Conservation (phyloP, 2,797 vertebrate species). For the Allobates femoralis region DNA sequence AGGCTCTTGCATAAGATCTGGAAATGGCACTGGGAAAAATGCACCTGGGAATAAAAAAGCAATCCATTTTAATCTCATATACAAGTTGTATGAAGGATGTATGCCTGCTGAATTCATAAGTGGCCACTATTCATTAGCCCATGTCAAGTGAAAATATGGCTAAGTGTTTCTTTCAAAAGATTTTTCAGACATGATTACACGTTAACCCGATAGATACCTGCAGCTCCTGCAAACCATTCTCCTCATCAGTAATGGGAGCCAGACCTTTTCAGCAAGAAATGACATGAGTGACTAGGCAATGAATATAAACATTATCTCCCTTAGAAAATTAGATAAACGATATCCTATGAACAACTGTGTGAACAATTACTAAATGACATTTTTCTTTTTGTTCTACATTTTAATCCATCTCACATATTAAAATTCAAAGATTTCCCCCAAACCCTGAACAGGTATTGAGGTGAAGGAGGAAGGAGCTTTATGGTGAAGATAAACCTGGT, state of each 20-base stretch:
- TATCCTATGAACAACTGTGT: background rate
- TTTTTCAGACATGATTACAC: slow-evolving; percentile 27
- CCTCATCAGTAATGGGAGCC: slow-evolving; percentile 1
- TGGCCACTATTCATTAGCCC: slow-evolving; percentile 38
- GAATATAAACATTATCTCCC: background rate
- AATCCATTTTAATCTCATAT: slow-evolving; percentile 57
- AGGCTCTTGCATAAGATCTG: slow-evolving; percentile 30
- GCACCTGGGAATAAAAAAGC: slow-evolving; percentile 59
- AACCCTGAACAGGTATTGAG: background rate
- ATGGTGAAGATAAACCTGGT: background rate
- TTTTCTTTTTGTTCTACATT: background rate
- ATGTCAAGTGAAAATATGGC: slow-evolving; percentile 19
- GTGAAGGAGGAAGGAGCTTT: background rate
- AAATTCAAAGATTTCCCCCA: background rate
- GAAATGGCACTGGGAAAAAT: slow-evolving; percentile 23
- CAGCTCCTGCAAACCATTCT: background rate
- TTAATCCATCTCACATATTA: background rate
- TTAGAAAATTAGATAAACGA: slow-evolving; percentile 12
- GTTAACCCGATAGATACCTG: slow-evolving; percentile 6
- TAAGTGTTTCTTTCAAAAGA: slow-evolving; percentile 34
- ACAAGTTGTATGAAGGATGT: slow-evolving; percentile 41
- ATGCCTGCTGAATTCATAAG: slow-evolving; percentile 45
- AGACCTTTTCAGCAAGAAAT: slow-evolving; percentile 12
- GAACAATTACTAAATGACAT: background rate
- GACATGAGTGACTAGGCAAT: background rate